These are phyloP conservation scores for Chloromyia formosa DNA, from an alignment of 2,888 invertebrate species.

Conservation along the genomic window DNA sequence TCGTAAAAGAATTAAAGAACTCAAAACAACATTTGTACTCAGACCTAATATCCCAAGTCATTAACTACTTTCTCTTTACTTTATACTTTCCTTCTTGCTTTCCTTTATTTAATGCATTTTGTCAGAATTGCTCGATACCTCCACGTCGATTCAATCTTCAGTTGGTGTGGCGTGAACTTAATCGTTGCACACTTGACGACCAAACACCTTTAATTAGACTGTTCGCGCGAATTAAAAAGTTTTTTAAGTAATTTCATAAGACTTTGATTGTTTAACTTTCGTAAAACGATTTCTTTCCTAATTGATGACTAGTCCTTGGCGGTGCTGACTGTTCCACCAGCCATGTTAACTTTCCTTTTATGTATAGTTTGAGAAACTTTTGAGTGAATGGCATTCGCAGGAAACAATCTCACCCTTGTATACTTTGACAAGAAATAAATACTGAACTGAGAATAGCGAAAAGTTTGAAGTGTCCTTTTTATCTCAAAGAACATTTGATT, in stretches of 20 bases:
- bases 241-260: slow-evolving; percentile 38
- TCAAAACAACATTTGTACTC: not conserved
- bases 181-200: not conserved
- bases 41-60: slow-evolving; percentile 6
- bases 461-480: not conserved
- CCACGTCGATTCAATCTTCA: no score
- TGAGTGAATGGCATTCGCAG: not conserved
- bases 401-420: slow-evolving; percentile 14
- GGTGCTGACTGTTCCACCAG: not conserved
- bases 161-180: no score
- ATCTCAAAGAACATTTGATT: no score
- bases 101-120: no score
- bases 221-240: slow-evolving; percentile 41
- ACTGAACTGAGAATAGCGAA: slow-evolving; percentile 14
- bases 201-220: slow-evolving; percentile 42
- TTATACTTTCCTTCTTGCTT: not conserved
- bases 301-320: slow-evolving; percentile 11
- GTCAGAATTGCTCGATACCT: no score
- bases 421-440: slow-evolving; percentile 34
- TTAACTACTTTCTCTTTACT: not conserved
- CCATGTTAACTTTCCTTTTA: not conserved
- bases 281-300: slow-evolving; percentile 30
- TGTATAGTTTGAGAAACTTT: not conserved
- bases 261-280: slow-evolving; percentile 43
- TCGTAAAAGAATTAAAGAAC: slow-evolving; percentile 5